Evolutionary conservation across 1,140 invertebrate genomes (phyloP).

Genomic region (Lepidurus arcticus): DNA sequence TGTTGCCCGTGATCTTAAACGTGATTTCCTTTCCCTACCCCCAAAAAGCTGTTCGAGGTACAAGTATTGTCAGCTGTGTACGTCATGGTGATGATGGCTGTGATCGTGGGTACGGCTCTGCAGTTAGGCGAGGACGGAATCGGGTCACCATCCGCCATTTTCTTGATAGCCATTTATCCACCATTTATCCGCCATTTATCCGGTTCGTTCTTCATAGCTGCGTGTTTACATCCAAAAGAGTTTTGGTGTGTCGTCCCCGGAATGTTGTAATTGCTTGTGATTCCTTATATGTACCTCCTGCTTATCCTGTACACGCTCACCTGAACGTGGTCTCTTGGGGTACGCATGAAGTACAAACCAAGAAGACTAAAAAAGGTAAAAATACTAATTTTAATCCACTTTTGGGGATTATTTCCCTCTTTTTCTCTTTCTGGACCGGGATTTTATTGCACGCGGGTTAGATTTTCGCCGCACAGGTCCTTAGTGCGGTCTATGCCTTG

Average conservation of each 20-base stretch:
- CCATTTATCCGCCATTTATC: too few species aligned
- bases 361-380: constrained; percentile 89
- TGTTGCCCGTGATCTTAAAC: neutral
- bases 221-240: constrained; percentile 95
- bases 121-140: constrained; percentile 91
- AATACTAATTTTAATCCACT: neutral
- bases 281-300: constrained; percentile 96
- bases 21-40: constrained; percentile 27
- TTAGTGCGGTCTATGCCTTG: constrained; percentile 73
- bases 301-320: constrained; percentile 93
- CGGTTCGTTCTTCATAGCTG: constrained; percentile 91
- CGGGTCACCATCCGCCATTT: constrained; percentile 93
- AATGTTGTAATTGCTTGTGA: constrained; percentile 88
- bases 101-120: constrained; percentile 96
- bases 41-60: constrained; percentile 74
- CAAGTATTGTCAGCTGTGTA: constrained; percentile 92
- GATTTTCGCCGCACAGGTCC: constrained; percentile 61
- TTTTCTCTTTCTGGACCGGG: neutral
- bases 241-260: constrained; percentile 95
- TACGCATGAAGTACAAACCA: constrained; percentile 91
- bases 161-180: constrained; percentile 92
- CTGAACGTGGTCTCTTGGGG: constrained; percentile 98
- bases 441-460: constrained; percentile 38
- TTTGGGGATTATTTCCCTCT: neutral
- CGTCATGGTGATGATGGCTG: constrained; percentile 98